Evolutionary conservation across 2,113 vertebrate genomes (phyloP).

Genomic region (Hoplias malabaricus): DNA sequence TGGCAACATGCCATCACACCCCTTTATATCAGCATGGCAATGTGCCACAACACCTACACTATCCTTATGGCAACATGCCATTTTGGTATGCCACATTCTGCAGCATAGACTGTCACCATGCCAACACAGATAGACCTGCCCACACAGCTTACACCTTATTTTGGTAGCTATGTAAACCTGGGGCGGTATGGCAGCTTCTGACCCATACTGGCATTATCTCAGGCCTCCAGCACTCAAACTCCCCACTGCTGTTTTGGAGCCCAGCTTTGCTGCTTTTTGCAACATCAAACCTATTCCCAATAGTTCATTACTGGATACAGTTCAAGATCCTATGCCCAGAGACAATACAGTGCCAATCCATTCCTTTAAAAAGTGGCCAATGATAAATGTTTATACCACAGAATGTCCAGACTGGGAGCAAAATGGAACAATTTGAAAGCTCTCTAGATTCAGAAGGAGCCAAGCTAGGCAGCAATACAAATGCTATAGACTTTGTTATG

Average conservation of each 20-base stretch:
- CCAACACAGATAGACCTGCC: conserved; percentile 2
- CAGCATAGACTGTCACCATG: conserved; percentile 2
- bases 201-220: neutral
- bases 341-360: neutral
- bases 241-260: neutral
- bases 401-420: neutral
- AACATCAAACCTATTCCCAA: neutral
- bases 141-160: neutral
- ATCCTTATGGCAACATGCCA: neutral
- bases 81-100: neutral
- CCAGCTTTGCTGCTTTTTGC: neutral
- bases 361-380: neutral
- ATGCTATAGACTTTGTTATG: neutral
- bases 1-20: neutral
- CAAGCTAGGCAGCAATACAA: neutral
- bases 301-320: neutral
- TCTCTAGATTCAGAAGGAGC: neutral
- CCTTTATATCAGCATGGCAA: neutral
- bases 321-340: neutral
- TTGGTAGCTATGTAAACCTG: neutral
- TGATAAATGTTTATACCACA: neutral
- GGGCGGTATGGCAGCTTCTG: neutral
- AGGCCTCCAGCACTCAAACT: neutral
- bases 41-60: neutral
- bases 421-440: neutral